Evolutionary conservation across 2,888 invertebrate species (phyloP).

Genomic region (Epirrhoe alternata): DNA sequence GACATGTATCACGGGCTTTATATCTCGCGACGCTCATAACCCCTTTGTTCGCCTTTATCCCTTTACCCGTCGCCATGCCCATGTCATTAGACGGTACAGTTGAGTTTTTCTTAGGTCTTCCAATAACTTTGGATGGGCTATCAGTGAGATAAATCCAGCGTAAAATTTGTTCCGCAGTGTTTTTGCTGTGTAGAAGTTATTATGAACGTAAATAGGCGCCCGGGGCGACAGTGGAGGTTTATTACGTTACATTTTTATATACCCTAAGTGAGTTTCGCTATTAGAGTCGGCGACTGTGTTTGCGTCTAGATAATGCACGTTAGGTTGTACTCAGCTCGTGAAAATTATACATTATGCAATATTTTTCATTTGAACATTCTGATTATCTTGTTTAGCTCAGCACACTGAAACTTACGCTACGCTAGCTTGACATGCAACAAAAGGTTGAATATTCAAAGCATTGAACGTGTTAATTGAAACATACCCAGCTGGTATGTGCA

Average conservation of each 20-base stretch:
- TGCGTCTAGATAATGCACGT: constrained; percentile 30
- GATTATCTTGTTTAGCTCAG: constrained; percentile 19
- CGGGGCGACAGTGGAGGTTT: constrained; percentile 33
- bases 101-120: constrained; percentile 45
- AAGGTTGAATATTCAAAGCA: constrained; percentile 11
- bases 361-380: constrained; percentile 14
- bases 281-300: constrained; percentile 37
- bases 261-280: constrained; percentile 43
- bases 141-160: constrained; percentile 44
- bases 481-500: no score
- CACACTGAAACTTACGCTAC: constrained; percentile 6
- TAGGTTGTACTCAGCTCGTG: constrained; percentile 14
- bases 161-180: constrained; percentile 42
- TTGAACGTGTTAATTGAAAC: background rate
- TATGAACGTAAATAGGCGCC: constrained; percentile 40
- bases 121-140: constrained; percentile 46
- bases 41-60: constrained; percentile 34
- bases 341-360: constrained; percentile 4
- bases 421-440: constrained; percentile 1
- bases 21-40: constrained; percentile 36
- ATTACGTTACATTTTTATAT: constrained; percentile 45
- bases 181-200: constrained; percentile 32
- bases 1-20: constrained; percentile 22
- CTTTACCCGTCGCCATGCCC: constrained; percentile 42
- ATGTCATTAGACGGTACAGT: constrained; percentile 49